phyloP scores from a whole-genome alignment of 37 sponge, comb jelly and placozoan genomes.

The Spongilla lacustris region DNA sequence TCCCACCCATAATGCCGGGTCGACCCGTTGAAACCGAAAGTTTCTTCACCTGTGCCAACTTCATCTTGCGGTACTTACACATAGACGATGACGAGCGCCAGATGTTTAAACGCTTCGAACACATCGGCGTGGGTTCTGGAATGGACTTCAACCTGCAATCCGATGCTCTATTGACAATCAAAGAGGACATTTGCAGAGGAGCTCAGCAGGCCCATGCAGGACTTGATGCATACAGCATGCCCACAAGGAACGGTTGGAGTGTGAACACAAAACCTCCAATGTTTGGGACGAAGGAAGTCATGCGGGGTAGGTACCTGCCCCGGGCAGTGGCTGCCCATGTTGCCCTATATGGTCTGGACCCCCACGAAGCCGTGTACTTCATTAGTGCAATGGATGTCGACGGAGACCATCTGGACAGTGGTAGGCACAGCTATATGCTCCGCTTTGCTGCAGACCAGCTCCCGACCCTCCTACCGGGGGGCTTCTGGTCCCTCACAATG shows the following conservation, averaged over 20 bases:
- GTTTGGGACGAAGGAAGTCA: slow-evolving; percentile 4
- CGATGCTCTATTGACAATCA: neutral
- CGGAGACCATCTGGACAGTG: neutral
- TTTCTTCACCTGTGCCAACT: slow-evolving; percentile 10
- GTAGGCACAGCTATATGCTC: neutral
- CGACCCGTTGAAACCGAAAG: neutral
- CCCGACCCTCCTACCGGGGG: neutral
- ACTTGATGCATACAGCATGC: neutral
- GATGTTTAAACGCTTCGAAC: slow-evolving; percentile 7
- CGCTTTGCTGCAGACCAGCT: neutral
- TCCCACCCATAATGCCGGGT: neutral
- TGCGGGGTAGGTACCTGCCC: slow-evolving; percentile 14
- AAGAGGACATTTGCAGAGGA: neutral
- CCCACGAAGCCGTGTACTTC: slow-evolving; percentile 9
- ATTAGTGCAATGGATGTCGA: neutral
- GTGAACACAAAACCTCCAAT: neutral
- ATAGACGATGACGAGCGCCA: neutral
- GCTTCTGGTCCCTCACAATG: slow-evolving; percentile 29
- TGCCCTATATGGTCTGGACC: neutral
- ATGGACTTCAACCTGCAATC: neutral
- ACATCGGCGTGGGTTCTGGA: slow-evolving; percentile 15
- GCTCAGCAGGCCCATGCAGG: neutral
- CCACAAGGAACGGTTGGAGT: neutral
- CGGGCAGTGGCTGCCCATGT: slow-evolving; percentile 4
- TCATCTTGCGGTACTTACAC: neutral